phyloP scores from a whole-genome alignment of 2,113 vertebrate species.

The Okapia johnstoni region DNA sequence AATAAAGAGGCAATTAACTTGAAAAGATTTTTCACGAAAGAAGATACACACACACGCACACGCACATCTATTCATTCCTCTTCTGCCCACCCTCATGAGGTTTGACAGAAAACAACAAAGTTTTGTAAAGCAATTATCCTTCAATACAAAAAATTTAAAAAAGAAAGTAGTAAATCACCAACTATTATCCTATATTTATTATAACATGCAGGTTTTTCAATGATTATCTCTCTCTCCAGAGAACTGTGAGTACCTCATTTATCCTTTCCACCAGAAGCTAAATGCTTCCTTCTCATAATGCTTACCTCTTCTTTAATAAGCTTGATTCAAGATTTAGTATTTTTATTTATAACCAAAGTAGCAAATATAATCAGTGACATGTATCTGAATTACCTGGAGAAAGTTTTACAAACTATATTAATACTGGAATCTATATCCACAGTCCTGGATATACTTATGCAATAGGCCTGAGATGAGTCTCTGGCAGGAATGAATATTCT shows the following conservation, averaged over 20 bases:
- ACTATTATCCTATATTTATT: not conserved
- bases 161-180: not conserved
- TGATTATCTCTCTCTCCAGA: not conserved
- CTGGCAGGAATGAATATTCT: not conserved
- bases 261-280: not conserved
- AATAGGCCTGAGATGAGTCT: not conserved
- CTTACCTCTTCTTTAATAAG: not conserved
- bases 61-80: not conserved
- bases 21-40: not conserved
- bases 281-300: not conserved
- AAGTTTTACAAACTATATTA: not conserved
- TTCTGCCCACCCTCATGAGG: not conserved
- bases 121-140: not conserved
- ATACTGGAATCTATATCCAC: not conserved
- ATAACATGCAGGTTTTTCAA: not conserved
- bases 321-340: not conserved
- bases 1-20: not conserved
- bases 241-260: not conserved
- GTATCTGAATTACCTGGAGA: not conserved
- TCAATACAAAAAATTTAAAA: not conserved
- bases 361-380: not conserved
- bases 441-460: not conserved
- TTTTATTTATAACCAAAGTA: constrained; percentile 25
- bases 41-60: not conserved
- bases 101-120: not conserved